phyloP scores from a whole-genome alignment of 2,797 vertebrate species.

The Danio kyathit region DNA sequence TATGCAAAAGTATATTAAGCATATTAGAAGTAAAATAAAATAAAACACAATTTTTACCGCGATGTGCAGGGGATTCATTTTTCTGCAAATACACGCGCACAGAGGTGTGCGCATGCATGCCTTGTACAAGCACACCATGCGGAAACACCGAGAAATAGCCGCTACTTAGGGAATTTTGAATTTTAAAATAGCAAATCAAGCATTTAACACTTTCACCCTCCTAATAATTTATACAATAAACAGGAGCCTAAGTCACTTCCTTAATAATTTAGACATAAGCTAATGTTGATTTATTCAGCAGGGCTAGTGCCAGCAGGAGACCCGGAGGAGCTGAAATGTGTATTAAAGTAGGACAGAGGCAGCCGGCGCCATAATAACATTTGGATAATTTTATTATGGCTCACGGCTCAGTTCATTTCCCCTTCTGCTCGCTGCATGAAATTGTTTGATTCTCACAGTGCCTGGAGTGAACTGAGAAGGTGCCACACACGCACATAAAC shows the following conservation, averaged over 20 bases:
- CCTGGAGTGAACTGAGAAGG: conserved; percentile 87
- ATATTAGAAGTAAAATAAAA: too few species aligned
- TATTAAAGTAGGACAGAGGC: conserved; percentile 99
- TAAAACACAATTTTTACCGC: too few species aligned
- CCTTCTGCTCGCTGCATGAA: conserved; percentile 98
- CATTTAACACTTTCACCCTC: conserved; percentile 62
- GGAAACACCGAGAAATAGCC: conserved; percentile 32
- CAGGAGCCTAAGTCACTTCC: conserved; percentile 96
- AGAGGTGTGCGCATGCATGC: background rate
- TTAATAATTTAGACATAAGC: conserved; percentile 99
- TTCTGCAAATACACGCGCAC: background rate
- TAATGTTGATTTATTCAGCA: conserved; percentile 99
- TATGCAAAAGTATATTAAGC: too few species aligned
- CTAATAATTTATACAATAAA: conserved; percentile 99
- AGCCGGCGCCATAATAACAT: conserved; percentile 99
- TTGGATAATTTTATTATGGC: conserved; percentile 99
- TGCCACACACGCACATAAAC: conserved; percentile 49
- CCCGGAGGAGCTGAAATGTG: conserved; percentile 94
- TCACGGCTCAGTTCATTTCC: conserved; percentile 99
- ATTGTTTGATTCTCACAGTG: conserved; percentile 97
- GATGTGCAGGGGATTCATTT: too few species aligned
- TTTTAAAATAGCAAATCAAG: conserved; percentile 49
- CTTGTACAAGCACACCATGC: background rate
- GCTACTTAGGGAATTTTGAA: conserved; percentile 55
- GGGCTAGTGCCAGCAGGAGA: conserved; percentile 91